Evolutionary conservation across 2,797 vertebrate species (phyloP).

Genomic region (Morelia viridis): DNA sequence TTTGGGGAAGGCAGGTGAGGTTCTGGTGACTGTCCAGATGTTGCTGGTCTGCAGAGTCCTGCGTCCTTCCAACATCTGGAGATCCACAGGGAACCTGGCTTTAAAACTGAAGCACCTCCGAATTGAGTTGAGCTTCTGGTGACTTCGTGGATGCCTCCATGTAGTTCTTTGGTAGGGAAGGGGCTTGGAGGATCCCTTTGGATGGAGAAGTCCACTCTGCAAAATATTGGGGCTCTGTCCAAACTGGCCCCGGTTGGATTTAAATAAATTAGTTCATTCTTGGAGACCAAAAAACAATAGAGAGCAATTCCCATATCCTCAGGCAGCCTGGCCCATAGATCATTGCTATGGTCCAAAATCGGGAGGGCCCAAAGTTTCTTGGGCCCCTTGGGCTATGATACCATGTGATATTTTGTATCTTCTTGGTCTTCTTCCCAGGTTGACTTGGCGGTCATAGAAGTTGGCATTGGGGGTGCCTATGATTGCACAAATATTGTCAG

Average conservation of each 20-base stretch:
- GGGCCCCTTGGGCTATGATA: background rate
- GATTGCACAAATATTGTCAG: conserved; percentile 96
- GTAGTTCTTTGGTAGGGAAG: background rate
- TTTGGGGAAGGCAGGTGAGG: background rate
- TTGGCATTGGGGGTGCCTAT: conserved; percentile 92
- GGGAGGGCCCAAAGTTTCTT: too few species aligned
- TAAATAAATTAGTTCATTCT: background rate
- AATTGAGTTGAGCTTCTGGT: background rate
- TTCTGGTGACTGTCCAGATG: background rate
- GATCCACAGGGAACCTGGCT: background rate
- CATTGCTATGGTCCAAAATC: too few species aligned
- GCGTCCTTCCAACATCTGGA: background rate
- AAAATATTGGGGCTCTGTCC: background rate
- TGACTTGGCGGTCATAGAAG: conserved; percentile 91
- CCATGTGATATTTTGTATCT: background rate
- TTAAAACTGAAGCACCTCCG: background rate
- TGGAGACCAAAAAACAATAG: background rate
- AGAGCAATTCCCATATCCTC: background rate
- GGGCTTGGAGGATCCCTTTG: background rate
- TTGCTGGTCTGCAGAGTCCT: background rate
- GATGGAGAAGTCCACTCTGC: background rate
- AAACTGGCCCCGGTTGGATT: background rate
- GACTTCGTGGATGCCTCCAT: background rate
- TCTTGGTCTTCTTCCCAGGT: conserved; percentile 75
- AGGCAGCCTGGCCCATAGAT: background rate